Evolutionary conservation across 23 tunicate species (phyloP), one percentile per base, ranked within the genome.

Genomic region (Ciona savignyi): DNA sequence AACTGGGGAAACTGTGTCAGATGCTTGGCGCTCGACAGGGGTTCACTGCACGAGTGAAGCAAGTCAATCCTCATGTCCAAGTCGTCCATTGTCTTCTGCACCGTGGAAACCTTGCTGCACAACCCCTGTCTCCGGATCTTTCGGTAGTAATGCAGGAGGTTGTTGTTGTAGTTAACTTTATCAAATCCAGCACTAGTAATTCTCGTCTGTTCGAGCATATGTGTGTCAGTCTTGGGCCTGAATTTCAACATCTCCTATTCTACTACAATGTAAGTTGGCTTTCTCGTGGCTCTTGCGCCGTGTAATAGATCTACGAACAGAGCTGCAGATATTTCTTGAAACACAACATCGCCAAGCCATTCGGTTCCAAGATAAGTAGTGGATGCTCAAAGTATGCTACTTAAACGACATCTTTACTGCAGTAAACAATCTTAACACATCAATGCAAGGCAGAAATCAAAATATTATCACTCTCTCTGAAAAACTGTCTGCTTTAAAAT

Each of bases 211-310:
- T 62, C 29, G 71, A 80, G 71, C 69, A 33, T 31, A 70, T 71
- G 26, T 71, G 77, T 71, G 84, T 62, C 70, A 70, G 71, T 62
- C 77, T 80, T 34, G 70, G 84, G 77, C 71, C 77, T 3, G 82
- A 78, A 35, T 77, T 61, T 33, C 70, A 76, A 30, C 62, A 62
- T 71, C 77, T 80, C 70, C 77, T 80, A 21, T 71, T 61, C 56
- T 62, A 80, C 62, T 70, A 70, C 26, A 77, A 80, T 28, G 74
- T 78, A 74, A 67, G 74, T 48, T 78, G 82, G 82, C 82, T 78
- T 48, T 69, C 83, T 42, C 67, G 83, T 3, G 83, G 83, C n/a
- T n/a, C n/a, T n/a, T n/a, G n/a, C n/a, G n/a, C n/a, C n/a, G n/a
- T n/a, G n/a, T n/a, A n/a, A n/a, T n/a, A n/a, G n/a, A n/a, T n/a